Percentiles rank a stretch among this genome's conserved stretches.
phyloP scores from a whole-genome alignment of 2,113 vertebrate genomes.

The Brienomyrus brachyistius region DNA sequence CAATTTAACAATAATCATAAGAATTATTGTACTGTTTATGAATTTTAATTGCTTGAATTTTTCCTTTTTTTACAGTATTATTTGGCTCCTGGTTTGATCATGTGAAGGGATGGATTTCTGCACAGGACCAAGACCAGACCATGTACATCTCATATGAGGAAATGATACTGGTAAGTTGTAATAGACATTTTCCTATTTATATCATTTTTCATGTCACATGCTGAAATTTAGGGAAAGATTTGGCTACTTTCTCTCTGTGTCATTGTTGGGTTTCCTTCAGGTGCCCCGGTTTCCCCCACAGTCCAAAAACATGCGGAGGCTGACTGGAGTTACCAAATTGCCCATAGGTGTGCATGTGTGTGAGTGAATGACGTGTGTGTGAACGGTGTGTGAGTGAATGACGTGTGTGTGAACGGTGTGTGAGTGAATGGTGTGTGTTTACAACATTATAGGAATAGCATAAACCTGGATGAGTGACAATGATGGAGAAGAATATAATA shows the following conservation, averaged over 20 bases:
- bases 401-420: too few relatives aligned
- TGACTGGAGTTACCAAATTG: too few relatives aligned
- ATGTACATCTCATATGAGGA: conserved; percentile 51
- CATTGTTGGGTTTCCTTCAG: not conserved
- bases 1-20: not conserved
- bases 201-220: not conserved
- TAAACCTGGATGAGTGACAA: too few relatives aligned
- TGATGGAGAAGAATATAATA: too few relatives aligned
- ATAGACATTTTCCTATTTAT: not conserved
- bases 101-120: conserved; percentile 54
- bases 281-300: too few relatives aligned
- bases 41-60: not conserved
- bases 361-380: too few relatives aligned
- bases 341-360: too few relatives aligned
- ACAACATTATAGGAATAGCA: too few relatives aligned
- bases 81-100: conserved; percentile 66
- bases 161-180: conserved; percentile 38
- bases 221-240: not conserved
- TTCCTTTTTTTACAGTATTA: conserved; percentile 38
- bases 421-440: too few relatives aligned
- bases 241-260: not conserved
- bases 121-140: conserved; percentile 36
- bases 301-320: too few relatives aligned
- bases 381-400: too few relatives aligned
- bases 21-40: not conserved